Conservation (phyloP, 1,140 invertebrate genomes). For the Zeugodacus cucurbitae region DNA sequence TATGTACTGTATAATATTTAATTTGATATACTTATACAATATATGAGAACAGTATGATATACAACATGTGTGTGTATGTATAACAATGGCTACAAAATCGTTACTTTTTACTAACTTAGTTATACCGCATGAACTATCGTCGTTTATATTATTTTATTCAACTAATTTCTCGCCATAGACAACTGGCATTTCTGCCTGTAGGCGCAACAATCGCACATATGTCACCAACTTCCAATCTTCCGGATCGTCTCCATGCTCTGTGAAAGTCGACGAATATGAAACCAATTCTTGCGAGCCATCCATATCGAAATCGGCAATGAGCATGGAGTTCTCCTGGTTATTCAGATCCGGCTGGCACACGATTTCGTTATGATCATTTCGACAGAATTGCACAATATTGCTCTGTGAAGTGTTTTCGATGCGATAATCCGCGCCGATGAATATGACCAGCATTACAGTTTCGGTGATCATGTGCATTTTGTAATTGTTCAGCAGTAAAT, state of each 20-base stretch:
- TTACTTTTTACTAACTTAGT: background rate
- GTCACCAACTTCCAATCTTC: constrained; percentile 72
- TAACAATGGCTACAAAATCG: background rate
- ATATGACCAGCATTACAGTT: constrained; percentile 78
- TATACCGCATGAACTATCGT: background rate
- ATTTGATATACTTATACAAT: constrained; percentile 16
- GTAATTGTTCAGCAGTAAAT: constrained; percentile 49
- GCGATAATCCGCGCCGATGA: constrained; percentile 77
- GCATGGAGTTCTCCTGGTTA: constrained; percentile 75
- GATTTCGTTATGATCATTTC: constrained; percentile 67
- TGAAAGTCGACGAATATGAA: constrained; percentile 76
- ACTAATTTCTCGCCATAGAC: background rate
- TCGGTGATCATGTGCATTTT: constrained; percentile 71
- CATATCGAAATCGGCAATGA: constrained; percentile 77
- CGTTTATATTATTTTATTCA: background rate
- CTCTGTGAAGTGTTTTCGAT: constrained; percentile 80
- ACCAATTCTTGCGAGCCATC: constrained; percentile 80
- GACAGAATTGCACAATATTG: constrained; percentile 78
- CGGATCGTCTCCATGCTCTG: constrained; percentile 64
- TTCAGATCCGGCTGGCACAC: constrained; percentile 78
- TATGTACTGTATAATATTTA: background rate
- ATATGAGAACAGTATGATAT: constrained; percentile 22
- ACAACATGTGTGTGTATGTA: constrained; percentile 3
- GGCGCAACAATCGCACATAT: constrained; percentile 72
- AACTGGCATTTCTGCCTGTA: constrained; percentile 76